Conservation (phyloP, 2,888 invertebrate genomes). For the Odontocerum albicorne region DNA sequence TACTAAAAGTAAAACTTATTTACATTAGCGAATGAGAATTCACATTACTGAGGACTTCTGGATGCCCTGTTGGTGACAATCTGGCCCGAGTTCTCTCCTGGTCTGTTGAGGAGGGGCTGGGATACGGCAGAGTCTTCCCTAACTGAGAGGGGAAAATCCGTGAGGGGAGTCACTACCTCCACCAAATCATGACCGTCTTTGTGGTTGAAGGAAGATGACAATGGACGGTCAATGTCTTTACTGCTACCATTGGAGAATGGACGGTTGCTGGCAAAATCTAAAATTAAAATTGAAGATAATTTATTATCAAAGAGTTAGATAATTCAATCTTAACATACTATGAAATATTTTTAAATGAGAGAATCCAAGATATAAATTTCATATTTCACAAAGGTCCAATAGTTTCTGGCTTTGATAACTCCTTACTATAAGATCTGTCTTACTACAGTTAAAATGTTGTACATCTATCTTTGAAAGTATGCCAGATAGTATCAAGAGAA, state of each 20-base stretch:
- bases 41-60: constrained; percentile 1
- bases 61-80: constrained; percentile 14
- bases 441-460: no score
- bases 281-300: not conserved
- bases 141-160: not conserved
- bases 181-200: constrained; percentile 29
- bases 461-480: no score
- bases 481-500: no score
- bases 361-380: no score
- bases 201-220: constrained; percentile 12
- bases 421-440: no score
- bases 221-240: constrained; percentile 11
- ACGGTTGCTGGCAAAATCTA: constrained; percentile 19
- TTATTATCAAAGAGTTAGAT: not conserved
- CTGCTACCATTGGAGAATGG: constrained; percentile 21
- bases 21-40: no score
- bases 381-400: no score
- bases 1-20: no score
- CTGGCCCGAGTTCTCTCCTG: constrained; percentile 6
- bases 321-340: not conserved
- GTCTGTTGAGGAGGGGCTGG: constrained; percentile 6
- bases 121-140: constrained; percentile 10
- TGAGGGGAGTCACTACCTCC: constrained; percentile 29
- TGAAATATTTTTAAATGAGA: not conserved
- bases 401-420: no score